Percentiles rank a stretch among this genome's conserved stretches.
Evolutionary conservation across 1,140 invertebrate species (phyloP).

Genomic region (Pectinophora gossypiella): DNA sequence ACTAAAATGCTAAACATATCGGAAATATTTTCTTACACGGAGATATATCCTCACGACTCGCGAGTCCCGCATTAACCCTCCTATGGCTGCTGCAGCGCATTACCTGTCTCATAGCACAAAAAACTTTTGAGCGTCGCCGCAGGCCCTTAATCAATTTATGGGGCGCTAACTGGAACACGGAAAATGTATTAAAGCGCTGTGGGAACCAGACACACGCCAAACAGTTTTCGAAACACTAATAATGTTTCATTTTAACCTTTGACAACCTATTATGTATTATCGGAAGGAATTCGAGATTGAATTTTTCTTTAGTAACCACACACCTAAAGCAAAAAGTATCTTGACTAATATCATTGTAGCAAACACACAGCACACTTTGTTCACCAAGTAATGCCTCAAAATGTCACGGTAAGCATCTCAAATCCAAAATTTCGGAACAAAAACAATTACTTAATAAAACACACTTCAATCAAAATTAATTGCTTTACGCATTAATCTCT

Average conservation of each 20-base stretch:
- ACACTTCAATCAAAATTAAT: conserved; percentile 65
- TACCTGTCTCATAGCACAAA: conserved; percentile 49
- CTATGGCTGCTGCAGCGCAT: conserved; percentile 16
- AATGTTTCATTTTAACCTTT: conserved; percentile 35
- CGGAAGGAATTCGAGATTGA: too few relatives aligned
- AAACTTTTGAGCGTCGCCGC: conserved; percentile 64
- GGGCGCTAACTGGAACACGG: conserved; percentile 72
- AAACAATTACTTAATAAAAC: conserved; percentile 75
- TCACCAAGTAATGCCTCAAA: too few relatives aligned
- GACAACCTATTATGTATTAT: too few relatives aligned
- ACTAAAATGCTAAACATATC: too few relatives aligned
- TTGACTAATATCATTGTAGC: too few relatives aligned
- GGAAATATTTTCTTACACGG: background rate
- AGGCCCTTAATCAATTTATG: conserved; percentile 72
- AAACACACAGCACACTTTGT: too few relatives aligned
- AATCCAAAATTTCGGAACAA: conserved; percentile 58
- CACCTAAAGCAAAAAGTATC: too few relatives aligned
- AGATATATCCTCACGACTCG: background rate
- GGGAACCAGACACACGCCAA: conserved; percentile 59
- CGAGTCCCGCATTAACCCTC: conserved; percentile 16
- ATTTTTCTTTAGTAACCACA: too few relatives aligned
- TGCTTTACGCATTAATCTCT: conserved; percentile 52
- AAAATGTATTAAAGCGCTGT: conserved; percentile 72
- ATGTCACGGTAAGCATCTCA: conserved; percentile 46
- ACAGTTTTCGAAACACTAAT: conserved; percentile 40